Conservation (phyloP, 2,113 vertebrate species). For the Aegithalos caudatus region DNA sequence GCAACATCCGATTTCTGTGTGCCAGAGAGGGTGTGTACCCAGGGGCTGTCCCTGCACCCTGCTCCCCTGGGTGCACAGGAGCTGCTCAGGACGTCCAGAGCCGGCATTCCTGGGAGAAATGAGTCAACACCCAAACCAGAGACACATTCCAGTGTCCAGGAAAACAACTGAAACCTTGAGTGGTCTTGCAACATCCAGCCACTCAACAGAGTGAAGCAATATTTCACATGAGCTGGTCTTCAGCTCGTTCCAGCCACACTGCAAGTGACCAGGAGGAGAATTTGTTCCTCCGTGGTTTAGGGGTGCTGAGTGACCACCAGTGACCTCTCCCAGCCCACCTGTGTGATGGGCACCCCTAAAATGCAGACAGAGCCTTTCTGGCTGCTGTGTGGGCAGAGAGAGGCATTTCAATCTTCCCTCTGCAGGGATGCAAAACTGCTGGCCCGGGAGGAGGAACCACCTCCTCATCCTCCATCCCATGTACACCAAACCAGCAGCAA, state of each 20-base stretch:
- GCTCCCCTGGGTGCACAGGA: neutral
- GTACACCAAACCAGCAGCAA: neutral
- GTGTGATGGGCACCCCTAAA: neutral
- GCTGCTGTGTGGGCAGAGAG: neutral
- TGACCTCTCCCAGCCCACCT: neutral
- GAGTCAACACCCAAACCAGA: neutral
- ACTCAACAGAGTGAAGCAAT: constrained; percentile 10
- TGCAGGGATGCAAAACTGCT: neutral
- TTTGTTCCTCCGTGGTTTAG: neutral
- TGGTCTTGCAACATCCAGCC: constrained; percentile 30
- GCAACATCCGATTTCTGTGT: neutral
- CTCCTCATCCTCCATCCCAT: neutral
- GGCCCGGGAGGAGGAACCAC: neutral
- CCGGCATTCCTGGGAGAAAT: neutral
- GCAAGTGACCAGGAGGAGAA: neutral
- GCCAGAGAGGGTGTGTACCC: neutral
- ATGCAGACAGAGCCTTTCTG: neutral
- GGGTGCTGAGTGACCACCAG: neutral
- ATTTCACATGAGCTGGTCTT: neutral
- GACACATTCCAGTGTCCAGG: neutral
- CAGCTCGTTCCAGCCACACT: neutral
- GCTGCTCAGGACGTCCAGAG: neutral
- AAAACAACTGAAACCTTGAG: constrained; percentile 27
- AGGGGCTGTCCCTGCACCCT: neutral
- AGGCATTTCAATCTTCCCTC: neutral